Base-by-base conservation (phyloP, 2,797 vertebrate genomes). In the Gallinago stenura region DNA sequence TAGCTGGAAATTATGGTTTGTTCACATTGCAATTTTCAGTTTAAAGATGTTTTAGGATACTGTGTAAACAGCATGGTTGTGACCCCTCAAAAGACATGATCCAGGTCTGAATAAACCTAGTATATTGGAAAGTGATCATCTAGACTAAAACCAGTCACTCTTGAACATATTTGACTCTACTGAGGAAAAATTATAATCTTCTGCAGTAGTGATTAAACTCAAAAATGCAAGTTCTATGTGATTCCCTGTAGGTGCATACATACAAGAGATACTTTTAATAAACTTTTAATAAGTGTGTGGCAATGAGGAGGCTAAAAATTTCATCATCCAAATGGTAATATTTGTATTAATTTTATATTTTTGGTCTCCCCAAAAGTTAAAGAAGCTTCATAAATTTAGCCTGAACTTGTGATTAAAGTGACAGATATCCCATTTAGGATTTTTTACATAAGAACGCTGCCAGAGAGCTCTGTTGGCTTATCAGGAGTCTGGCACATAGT, bases 1-100 rank as follows among this genome's bases (percentile, higher is more conserved):
- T 86, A 45, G 7, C 21, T 33, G 6, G 39, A 81, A 88, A 51
- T 72, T 0, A 14, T 0, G 0, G 1, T 58, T 79, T 83, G 4
- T 70, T 87, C 39, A 64, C 19, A 35, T 25, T 46, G 22, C 8
- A 71, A 53, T 82, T 73, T 82, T 10, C 25, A 64, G 30, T 66
- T 69, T 73, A 70, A 68, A 85, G 33, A 35, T 8, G 3, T 85
- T 92, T 69, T 43, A 71, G 45, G n/a, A 64, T 7, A 31, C 15
- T 0, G 2, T 35, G 26, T 33, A 61, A 88, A 57, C 8, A 76
- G 4, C 30, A 26, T 30, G 16, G 13, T 51, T 45, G 33, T 58
- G 35, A 75, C 10, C 6, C 25, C 30, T 71, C 45, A 84, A 37
- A 89, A 90, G 37, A 54, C 15, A 51, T 21, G 25, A 72, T 70